Conservation (phyloP, 2,888 invertebrate species). For the Rhodophaea formosa region DNA sequence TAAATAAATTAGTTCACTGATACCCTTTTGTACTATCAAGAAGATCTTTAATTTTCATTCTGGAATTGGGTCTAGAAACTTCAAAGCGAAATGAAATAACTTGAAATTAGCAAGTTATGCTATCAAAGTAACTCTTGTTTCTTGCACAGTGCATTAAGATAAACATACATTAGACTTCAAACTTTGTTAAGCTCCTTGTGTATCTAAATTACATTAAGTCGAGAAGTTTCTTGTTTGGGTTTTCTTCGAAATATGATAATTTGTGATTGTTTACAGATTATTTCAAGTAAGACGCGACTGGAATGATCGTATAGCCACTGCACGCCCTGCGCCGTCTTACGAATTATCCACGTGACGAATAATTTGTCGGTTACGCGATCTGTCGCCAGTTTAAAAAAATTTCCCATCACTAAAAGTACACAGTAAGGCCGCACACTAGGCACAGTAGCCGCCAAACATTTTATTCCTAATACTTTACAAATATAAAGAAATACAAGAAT, state of each 20-base stretch:
- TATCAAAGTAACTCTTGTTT: background rate
- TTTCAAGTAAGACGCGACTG: background rate
- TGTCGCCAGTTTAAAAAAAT: no score
- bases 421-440: no score
- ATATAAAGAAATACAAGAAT: no score
- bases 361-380: no score
- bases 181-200: conserved; percentile 4
- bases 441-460: no score
- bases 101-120: background rate
- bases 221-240: background rate
- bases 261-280: background rate
- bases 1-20: no score
- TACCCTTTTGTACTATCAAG: background rate
- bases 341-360: no score
- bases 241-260: background rate
- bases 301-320: no score
- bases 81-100: conserved; percentile 1
- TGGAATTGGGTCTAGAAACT: background rate
- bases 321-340: no score
- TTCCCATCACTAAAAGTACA: no score
- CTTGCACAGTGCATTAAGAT: background rate
- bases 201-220: conserved; percentile 1
- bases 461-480: no score
- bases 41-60: background rate
- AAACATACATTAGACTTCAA: conserved; percentile 10